Percentiles rank a stretch among this genome's conserved stretches.
These are phyloP conservation scores for Dascyllus trimaculatus DNA, from an alignment of 2,113 vertebrate species.

Conservation along the genomic window DNA sequence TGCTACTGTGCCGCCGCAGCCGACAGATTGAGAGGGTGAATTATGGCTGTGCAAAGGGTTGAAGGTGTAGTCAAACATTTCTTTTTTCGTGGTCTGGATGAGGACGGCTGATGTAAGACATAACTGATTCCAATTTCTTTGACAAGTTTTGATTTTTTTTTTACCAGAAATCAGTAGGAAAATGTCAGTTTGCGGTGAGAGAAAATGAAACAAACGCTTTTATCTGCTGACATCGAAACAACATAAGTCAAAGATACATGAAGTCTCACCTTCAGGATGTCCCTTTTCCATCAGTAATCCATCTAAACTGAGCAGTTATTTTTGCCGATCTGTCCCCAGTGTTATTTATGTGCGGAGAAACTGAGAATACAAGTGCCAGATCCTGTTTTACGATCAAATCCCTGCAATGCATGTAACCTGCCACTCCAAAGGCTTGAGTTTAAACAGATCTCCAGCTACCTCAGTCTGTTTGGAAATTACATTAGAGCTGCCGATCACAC, in stretches of 20 bases:
- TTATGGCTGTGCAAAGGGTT: constrained; percentile 71
- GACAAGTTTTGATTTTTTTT: constrained; percentile 5
- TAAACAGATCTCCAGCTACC: constrained; percentile 6
- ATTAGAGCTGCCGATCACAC: background rate
- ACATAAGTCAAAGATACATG: background rate
- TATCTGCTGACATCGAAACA: background rate
- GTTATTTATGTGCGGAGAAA: background rate
- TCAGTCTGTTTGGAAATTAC: background rate
- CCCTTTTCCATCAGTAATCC: constrained; percentile 1
- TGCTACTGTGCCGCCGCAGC: constrained; percentile 41
- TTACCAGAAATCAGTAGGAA: background rate
- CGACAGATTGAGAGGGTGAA: constrained; percentile 66
- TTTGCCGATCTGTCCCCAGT: background rate
- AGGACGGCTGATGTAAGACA: background rate
- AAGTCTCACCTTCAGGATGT: constrained; percentile 26
- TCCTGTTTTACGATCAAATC: background rate
- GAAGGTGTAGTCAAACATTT: constrained; percentile 78
- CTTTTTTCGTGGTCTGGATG: background rate
- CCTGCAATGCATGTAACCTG: background rate
- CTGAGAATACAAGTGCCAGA: background rate
- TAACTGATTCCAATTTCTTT: background rate
- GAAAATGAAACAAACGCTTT: background rate
- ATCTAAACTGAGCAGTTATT: constrained; percentile 11
- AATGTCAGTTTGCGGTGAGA: background rate
- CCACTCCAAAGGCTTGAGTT: background rate